Evolutionary conservation across 2,888 invertebrate genomes (phyloP).

Genomic region (Brassicogethes aeneus): DNA sequence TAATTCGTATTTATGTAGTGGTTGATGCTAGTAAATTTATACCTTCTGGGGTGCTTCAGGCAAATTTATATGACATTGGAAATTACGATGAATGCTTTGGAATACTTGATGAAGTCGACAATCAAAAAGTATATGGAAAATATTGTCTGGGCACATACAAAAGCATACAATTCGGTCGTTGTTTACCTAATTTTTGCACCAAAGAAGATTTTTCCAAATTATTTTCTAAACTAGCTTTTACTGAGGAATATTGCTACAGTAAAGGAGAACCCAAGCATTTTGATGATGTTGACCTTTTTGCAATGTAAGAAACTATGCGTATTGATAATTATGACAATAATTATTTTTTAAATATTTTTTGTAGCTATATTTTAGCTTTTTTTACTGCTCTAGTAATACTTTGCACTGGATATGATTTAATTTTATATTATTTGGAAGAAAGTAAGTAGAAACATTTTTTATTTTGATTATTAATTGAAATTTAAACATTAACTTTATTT

Average conservation of each 20-base stretch:
- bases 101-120: background rate
- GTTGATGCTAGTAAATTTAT: constrained; percentile 12
- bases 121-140: constrained; percentile 11
- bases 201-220: background rate
- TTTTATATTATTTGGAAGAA: background rate
- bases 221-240: background rate
- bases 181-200: background rate
- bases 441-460: too few species aligned
- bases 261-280: too few species aligned
- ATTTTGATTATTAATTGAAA: too few species aligned
- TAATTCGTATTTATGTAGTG: constrained; percentile 21
- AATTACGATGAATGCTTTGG: constrained; percentile 12
- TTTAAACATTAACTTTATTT: too few species aligned
- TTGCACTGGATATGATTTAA: background rate
- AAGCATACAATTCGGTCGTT: background rate
- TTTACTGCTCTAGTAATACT: background rate
- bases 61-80: constrained; percentile 10
- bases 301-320: too few species aligned
- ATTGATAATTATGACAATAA: too few species aligned
- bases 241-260: background rate
- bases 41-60: constrained; percentile 8
- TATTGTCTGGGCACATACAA: constrained; percentile 11
- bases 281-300: too few species aligned
- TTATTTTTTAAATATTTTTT: too few species aligned
- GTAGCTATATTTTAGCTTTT: background rate